Conservation (phyloP, 2,797 vertebrate species). For the Enteromius fasciolatus region DNA sequence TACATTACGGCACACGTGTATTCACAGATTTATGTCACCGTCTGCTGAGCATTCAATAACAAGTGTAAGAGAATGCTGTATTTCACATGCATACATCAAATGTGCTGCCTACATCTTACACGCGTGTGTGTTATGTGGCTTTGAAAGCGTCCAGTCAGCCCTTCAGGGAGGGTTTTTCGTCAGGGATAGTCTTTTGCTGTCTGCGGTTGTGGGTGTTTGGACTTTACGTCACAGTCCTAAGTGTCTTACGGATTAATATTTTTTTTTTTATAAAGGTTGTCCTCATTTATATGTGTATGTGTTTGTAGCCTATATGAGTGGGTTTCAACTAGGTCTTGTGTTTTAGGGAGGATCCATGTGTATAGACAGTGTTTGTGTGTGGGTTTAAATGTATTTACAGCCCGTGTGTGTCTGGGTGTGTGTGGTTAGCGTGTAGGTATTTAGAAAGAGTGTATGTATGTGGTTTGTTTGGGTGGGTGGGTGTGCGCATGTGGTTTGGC, state of each 20-base stretch:
- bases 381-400: slow-evolving; percentile 32
- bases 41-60: slow-evolving; percentile 33
- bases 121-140: background rate
- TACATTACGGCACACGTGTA: slow-evolving; percentile 1
- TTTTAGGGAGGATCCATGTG: slow-evolving; percentile 21
- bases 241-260: slow-evolving; percentile 9
- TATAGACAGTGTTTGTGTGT: slow-evolving; percentile 13
- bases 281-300: slow-evolving; percentile 6
- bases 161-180: slow-evolving; percentile 3
- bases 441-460: slow-evolving; percentile 11
- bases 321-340: background rate
- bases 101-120: slow-evolving; percentile 21
- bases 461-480: slow-evolving; percentile 13
- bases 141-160: slow-evolving; percentile 21
- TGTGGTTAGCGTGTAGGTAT: slow-evolving; percentile 6
- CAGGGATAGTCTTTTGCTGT: slow-evolving; percentile 22
- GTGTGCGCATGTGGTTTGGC: slow-evolving; percentile 22
- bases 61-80: slow-evolving; percentile 22
- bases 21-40: slow-evolving; percentile 37
- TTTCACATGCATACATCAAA: slow-evolving; percentile 37
- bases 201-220: slow-evolving; percentile 29
- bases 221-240: slow-evolving; percentile 23
- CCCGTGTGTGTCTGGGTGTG: slow-evolving; percentile 9
- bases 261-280: slow-evolving; percentile 11
- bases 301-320: background rate